These are phyloP conservation scores for Lepidurus packardi DNA, from an alignment of 1,140 invertebrate genomes.

Conservation along the genomic window DNA sequence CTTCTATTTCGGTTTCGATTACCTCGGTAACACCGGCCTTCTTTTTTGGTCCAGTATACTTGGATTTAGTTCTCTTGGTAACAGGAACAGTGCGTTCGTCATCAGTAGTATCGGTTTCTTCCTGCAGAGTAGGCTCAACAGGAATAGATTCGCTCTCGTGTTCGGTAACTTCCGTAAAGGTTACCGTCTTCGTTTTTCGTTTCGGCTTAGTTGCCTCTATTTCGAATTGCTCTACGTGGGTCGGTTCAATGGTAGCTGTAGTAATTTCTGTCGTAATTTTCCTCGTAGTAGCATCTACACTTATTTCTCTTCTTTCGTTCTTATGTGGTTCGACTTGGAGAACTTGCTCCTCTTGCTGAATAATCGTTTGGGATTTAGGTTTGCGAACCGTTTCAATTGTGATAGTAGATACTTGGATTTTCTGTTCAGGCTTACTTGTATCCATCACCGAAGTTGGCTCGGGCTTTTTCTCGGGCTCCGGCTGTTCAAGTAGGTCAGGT, in stretches of 20 bases:
- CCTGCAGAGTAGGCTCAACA: neutral
- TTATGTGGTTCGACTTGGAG: neutral
- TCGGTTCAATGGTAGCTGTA: neutral
- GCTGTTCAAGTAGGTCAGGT: neutral
- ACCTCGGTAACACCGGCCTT: neutral
- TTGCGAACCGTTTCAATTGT: neutral
- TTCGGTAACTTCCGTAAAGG: neutral
- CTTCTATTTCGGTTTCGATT: conserved; percentile 43
- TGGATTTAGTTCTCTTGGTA: neutral
- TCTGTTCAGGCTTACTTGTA: neutral
- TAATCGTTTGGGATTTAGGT: neutral
- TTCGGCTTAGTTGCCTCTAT: neutral
- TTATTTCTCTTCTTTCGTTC: neutral
- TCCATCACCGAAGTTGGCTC: neutral
- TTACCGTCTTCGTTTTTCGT: neutral
- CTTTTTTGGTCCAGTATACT: neutral
- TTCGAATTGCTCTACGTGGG: conserved; percentile 25
- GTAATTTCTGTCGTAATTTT: neutral
- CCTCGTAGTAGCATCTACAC: neutral
- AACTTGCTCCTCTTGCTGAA: neutral
- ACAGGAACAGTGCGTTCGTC: neutral
- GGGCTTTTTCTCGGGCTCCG: neutral
- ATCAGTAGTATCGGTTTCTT: neutral
- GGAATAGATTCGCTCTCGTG: neutral
- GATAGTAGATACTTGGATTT: neutral